Conservation (phyloP, 2,888 invertebrate species). For the Reticulitermes lucifugus region DNA sequence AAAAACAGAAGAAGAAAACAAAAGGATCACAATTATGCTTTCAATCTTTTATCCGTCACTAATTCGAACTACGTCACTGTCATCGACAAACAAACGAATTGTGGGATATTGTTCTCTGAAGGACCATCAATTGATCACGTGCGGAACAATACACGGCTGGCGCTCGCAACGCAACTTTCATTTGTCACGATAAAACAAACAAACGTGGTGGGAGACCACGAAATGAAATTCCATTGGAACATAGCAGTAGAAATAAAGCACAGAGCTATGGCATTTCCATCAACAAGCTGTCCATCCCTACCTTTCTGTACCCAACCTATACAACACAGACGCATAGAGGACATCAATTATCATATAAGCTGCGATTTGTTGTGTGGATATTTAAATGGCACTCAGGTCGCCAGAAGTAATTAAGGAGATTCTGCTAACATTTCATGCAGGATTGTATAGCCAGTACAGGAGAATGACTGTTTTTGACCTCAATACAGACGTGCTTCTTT, state of each 20-base stretch:
- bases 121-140: not conserved
- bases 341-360: slow-evolving; percentile 31
- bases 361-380: slow-evolving; percentile 9
- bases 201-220: slow-evolving; percentile 11
- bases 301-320: not conserved
- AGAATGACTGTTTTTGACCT: too few relatives aligned
- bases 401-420: too few relatives aligned
- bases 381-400: too few relatives aligned
- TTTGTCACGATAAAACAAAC: slow-evolving; percentile 18
- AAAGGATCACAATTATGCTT: not conserved
- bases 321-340: not conserved
- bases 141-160: too few relatives aligned
- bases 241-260: too few relatives aligned
- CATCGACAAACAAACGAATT: not conserved
- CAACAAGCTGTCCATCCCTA: not conserved
- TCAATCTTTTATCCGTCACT: not conserved
- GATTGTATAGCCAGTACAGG: too few relatives aligned
- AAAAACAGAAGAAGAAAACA: too few relatives aligned
- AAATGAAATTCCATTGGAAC: not conserved
- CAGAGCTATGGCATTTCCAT: too few relatives aligned
- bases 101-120: not conserved
- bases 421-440: too few relatives aligned
- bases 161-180: not conserved
- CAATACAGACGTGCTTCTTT: too few relatives aligned
- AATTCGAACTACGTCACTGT: not conserved